Conservation (phyloP, 2,888 invertebrate species). For the Calliphora vomitoria region DNA sequence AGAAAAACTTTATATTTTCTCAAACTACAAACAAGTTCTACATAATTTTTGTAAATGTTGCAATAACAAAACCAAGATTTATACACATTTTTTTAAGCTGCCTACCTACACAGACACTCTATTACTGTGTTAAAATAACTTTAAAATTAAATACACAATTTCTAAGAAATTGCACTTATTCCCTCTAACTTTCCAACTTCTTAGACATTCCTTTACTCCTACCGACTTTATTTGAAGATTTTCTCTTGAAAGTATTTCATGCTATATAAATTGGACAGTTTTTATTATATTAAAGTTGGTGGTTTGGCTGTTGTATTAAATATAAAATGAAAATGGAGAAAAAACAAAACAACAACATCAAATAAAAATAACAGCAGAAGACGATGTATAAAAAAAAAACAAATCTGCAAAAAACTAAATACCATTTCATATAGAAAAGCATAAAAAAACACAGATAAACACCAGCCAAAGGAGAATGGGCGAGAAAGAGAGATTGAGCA, state of each 20-base stretch:
- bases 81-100: neutral
- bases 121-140: constrained; percentile 52
- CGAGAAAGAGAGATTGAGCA: neutral
- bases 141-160: constrained; percentile 54
- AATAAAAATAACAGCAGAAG: constrained; percentile 7
- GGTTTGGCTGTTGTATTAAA: constrained; percentile 34
- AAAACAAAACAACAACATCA: constrained; percentile 19
- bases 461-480: constrained; percentile 2
- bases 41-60: neutral
- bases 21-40: constrained; percentile 1
- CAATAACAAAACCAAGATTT: neutral
- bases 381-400: neutral
- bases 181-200: neutral
- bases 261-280: constrained; percentile 60
- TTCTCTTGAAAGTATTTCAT: constrained; percentile 8
- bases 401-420: constrained; percentile 41
- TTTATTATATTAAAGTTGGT: constrained; percentile 59
- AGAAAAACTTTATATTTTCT: constrained; percentile 19
- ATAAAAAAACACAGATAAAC: constrained; percentile 14
- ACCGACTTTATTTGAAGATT: neutral
- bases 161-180: constrained; percentile 26
- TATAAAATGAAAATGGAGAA: constrained; percentile 11
- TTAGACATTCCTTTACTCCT: neutral
- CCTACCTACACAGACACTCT: constrained; percentile 39
- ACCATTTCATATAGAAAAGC: constrained; percentile 33